phyloP scores from a whole-genome alignment of 2,797 vertebrate genomes.

The Pachyuromys duprasi region DNA sequence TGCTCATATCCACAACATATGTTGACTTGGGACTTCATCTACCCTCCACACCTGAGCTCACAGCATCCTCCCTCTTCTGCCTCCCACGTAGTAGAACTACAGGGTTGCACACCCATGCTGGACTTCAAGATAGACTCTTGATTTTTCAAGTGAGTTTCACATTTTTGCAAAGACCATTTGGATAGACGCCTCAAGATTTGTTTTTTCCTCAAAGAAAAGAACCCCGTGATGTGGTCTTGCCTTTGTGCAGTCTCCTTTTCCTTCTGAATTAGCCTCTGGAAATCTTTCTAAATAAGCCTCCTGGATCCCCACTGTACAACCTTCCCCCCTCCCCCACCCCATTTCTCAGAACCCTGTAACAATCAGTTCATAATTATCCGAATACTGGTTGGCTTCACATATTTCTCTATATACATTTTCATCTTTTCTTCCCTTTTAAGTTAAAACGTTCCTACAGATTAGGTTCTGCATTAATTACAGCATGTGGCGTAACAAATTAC shows the following conservation, averaged over 20 bases:
- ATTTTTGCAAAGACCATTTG: slow-evolving; percentile 21
- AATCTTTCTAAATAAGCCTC: background rate
- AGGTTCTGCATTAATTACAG: slow-evolving; percentile 11
- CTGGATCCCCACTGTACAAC: background rate
- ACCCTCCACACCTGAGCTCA: background rate
- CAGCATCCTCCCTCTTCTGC: background rate
- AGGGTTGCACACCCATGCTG: background rate
- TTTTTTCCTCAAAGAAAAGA: slow-evolving; percentile 11
- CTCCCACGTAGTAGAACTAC: no score
- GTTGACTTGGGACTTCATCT: background rate
- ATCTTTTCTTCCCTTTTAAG: slow-evolving; percentile 39
- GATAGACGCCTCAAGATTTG: slow-evolving; percentile 25
- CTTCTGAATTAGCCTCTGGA: background rate
- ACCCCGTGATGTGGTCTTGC: background rate
- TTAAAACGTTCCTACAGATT: slow-evolving; percentile 1
- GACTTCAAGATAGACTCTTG: background rate
- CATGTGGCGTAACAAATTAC: background rate
- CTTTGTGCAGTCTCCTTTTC: slow-evolving; percentile 6
- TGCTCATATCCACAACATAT: background rate
- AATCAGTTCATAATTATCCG: background rate
- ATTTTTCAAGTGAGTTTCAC: slow-evolving; percentile 51
- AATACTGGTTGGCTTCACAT: background rate
- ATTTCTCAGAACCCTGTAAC: background rate
- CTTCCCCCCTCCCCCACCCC: background rate
- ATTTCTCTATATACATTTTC: background rate